A percentile compares a stretch with the other conserved stretches of the same genome.
Conservation (phyloP, 2,888 invertebrate species). For the Actias luna region DNA sequence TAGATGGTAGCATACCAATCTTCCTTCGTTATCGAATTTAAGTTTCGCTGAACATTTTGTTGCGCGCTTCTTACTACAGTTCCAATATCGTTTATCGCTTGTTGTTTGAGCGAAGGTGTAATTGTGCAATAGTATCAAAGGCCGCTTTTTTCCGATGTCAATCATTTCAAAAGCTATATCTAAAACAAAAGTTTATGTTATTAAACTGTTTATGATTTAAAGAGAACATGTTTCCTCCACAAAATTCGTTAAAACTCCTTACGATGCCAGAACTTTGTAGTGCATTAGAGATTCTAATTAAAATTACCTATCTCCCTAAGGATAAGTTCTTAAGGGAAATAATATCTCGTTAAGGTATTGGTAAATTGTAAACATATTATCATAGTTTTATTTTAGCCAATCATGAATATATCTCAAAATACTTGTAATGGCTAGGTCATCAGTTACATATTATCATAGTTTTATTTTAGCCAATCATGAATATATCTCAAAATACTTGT, state of each 20-base stretch:
- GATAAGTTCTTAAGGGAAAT: no score
- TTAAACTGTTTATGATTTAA: background rate
- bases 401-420: no score
- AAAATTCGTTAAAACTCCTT: background rate
- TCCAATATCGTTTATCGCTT: slow-evolving; percentile 1
- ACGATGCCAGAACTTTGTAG: no score
- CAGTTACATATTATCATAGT: no score
- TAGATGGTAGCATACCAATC: slow-evolving; percentile 2
- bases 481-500: no score
- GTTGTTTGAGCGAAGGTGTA: slow-evolving; percentile 1
- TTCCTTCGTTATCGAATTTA: slow-evolving; percentile 37
- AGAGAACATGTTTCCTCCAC: background rate
- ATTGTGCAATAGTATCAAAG: slow-evolving; percentile 27
- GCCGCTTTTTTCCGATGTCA: slow-evolving; percentile 26
- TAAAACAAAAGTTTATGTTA: background rate
- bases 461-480: no score
- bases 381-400: no score
- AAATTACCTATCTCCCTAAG: no score
- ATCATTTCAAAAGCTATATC: slow-evolving; percentile 19
- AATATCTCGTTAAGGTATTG: no score
- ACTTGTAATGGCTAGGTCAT: no score
- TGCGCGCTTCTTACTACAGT: slow-evolving; percentile 18
- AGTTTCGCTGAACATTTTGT: slow-evolving; percentile 50
- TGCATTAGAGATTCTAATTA: no score
- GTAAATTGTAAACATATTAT: no score